Evolutionary conservation across 2,113 vertebrate species (phyloP).

Genomic region (Centrocercus urophasianus): DNA sequence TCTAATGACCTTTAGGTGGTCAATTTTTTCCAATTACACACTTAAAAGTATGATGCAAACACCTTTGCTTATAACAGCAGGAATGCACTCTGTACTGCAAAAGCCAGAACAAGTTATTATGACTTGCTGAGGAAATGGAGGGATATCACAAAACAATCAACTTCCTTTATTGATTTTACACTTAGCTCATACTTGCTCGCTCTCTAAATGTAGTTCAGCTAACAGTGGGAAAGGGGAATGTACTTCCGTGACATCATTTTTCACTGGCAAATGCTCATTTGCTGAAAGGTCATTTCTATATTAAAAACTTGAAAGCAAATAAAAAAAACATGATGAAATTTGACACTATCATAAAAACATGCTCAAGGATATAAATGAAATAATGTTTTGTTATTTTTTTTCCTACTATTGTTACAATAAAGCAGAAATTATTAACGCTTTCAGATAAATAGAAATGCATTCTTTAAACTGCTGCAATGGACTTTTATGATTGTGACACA

Average conservation of each 20-base stretch:
- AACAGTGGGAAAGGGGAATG: background rate
- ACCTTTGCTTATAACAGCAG: constrained; percentile 26
- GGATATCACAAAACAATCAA: constrained; percentile 60
- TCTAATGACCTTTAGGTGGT: background rate
- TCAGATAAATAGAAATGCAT: background rate
- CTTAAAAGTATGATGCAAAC: background rate
- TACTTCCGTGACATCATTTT: constrained; percentile 26
- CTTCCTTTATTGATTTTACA: constrained; percentile 63
- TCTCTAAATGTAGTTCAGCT: background rate
- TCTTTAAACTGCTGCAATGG: background rate
- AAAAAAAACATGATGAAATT: background rate
- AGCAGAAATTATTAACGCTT: background rate
- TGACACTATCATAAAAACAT: background rate
- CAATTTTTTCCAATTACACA: background rate
- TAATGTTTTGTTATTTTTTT: background rate
- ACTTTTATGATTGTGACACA: background rate
- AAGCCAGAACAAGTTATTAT: constrained; percentile 54
- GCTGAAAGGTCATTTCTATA: constrained; percentile 31
- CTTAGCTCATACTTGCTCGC: background rate
- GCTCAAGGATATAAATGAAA: background rate
- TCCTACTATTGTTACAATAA: background rate
- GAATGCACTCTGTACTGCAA: background rate
- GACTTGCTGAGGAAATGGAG: constrained; percentile 52
- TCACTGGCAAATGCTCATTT: background rate
- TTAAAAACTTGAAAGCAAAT: constrained; percentile 36